phyloP scores from a whole-genome alignment of 2,797 vertebrate genomes.

The Erpetoichthys calabaricus region DNA sequence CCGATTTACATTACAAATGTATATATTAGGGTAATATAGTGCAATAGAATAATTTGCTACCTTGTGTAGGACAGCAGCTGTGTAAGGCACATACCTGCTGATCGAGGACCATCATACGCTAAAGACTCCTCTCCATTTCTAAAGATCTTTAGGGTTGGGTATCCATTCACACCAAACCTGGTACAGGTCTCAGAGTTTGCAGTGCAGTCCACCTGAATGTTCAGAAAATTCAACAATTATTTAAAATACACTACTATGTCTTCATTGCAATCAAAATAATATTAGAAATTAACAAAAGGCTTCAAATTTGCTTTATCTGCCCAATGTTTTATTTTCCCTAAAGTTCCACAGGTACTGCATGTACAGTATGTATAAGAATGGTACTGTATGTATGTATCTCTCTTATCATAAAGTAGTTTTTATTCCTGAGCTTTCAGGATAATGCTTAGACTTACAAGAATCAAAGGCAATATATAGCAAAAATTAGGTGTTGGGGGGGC shows the following conservation, averaged over 20 bases:
- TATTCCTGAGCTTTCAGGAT: no score
- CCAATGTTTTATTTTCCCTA: background rate
- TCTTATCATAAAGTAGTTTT: no score
- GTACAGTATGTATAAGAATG: no score
- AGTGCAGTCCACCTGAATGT: slow-evolving; percentile 50
- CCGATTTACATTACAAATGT: no score
- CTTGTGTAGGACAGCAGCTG: no score
- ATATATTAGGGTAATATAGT: no score
- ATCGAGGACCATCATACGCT: slow-evolving; percentile 46
- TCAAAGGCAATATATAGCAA: no score
- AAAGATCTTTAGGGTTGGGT: slow-evolving; percentile 56
- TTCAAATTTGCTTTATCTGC: background rate
- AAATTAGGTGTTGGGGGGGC: no score
- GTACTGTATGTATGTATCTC: no score
- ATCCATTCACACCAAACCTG: slow-evolving; percentile 44
- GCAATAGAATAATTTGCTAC: no score
- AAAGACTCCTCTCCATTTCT: slow-evolving; percentile 39
- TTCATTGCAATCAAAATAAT: background rate
- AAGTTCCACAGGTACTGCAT: no score
- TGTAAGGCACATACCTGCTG: slow-evolving; percentile 19
- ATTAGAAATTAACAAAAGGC: background rate
- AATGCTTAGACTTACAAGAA: no score
- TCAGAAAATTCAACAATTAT: background rate
- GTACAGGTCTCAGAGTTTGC: slow-evolving; percentile 33
- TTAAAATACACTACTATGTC: background rate